These are phyloP conservation scores for Scalopus aquaticus DNA, from an alignment of 2,113 vertebrate genomes.

Conservation along the genomic window DNA sequence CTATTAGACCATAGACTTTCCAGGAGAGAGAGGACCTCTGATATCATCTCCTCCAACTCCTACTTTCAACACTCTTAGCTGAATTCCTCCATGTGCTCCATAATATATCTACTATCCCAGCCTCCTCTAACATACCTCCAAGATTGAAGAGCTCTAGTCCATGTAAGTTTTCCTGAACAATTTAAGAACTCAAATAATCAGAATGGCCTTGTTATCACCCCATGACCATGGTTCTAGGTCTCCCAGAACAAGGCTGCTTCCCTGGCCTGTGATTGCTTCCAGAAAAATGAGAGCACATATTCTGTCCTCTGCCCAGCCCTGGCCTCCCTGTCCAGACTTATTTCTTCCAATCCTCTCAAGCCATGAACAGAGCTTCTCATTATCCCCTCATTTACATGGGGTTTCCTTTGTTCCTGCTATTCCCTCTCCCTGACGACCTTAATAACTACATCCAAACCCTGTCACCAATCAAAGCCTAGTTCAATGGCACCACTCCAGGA, in stretches of 20 bases:
- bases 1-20: background rate
- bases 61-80: background rate
- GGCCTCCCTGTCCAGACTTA: background rate
- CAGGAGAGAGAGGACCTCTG: background rate
- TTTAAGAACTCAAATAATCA: background rate
- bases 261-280: background rate
- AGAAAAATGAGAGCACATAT: background rate
- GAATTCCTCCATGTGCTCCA: background rate
- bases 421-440: background rate
- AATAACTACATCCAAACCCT: background rate
- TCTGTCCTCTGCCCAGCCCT: background rate
- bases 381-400: background rate
- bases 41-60: background rate
- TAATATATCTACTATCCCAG: background rate
- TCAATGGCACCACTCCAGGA: constrained; percentile 7
- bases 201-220: background rate
- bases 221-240: background rate
- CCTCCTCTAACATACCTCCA: background rate
- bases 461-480: background rate
- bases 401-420: background rate
- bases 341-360: background rate
- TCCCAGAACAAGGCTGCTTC: background rate
- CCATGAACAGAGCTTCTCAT: background rate
- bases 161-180: background rate
- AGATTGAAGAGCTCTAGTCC: background rate